These are phyloP conservation scores for Stenoptilia bipunctidactyla DNA, from an alignment of 2,888 invertebrate genomes.

Conservation along the genomic window DNA sequence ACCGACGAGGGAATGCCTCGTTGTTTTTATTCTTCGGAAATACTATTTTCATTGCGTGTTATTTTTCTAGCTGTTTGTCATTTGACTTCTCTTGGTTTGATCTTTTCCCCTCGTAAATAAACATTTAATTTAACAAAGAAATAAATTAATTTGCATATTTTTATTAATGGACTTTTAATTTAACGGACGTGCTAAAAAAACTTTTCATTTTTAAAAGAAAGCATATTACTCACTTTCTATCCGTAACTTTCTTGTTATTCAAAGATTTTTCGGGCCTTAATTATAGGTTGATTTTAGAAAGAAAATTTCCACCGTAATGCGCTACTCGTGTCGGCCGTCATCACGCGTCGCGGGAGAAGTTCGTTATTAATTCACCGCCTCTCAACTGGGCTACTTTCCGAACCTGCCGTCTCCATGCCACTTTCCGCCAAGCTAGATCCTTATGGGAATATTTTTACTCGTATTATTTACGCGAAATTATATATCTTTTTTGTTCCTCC, in stretches of 20 bases:
- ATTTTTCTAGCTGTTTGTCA: background rate
- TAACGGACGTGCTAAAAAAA: no score
- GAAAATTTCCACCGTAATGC: slow-evolving; percentile 57
- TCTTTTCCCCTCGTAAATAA: no score
- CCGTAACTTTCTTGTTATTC: slow-evolving; percentile 11
- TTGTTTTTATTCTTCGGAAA: slow-evolving; percentile 3
- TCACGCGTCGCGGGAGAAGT: slow-evolving; percentile 65
- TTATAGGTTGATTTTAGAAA: slow-evolving; percentile 43
- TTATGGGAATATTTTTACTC: no score
- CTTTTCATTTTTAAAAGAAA: no score
- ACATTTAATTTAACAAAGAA: no score
- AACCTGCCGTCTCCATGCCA: background rate
- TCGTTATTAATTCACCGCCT: slow-evolving; percentile 65
- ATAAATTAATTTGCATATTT: no score
- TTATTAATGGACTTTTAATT: no score
- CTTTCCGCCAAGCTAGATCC: background rate
- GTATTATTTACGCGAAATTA: no score
- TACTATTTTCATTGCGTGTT: slow-evolving; percentile 2
- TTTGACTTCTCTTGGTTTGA: no score
- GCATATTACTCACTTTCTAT: background rate
- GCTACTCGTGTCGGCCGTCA: slow-evolving; percentile 69
- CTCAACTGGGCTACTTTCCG: slow-evolving; percentile 43
- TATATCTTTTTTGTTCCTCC: no score
- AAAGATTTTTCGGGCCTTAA: slow-evolving; percentile 23
- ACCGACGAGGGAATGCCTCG: slow-evolving; percentile 16